Evolutionary conservation across 2,797 vertebrate species (phyloP), one percentile per base, ranked within the genome.

Genomic region (Cetoscarus ocellatus): DNA sequence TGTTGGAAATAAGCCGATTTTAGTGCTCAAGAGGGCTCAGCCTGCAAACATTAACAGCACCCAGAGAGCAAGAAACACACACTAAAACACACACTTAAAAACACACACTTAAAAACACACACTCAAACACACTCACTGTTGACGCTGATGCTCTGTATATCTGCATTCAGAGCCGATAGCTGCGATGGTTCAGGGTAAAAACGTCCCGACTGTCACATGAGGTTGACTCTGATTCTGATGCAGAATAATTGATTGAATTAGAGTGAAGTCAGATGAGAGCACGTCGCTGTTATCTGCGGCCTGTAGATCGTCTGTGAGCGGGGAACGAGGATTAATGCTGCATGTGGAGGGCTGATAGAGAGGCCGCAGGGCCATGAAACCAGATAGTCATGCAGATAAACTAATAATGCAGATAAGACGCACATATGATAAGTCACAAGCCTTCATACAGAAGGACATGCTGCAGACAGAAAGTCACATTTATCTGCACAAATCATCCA

Each of bases 371-470:
- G 78, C 71, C 48, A 73, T 74, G 79, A 84, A 79, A 74, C 71
- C 73, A 73, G 89, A 92, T 88, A 90, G 88, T 89, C 85, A 89
- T 79, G 81, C 61, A 83, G 88, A 91, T 93, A 86, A 89, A 89
- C 84, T 92, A 93, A 91, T 91, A 86, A 86, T 77, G 68, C 59
- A 60, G 86, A 90, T 88, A 90, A 87, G 74, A 84, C 64, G 53
- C 43, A 61, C 58, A 76, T 59, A 68, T 73, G 64, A 67, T 56
- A 75, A 79, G 74, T 67, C 65, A 66, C 58, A 70, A 70, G 63
- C 77, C 38, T 64, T 77, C 61, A 76, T 6, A 68, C 65, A 86
- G 74, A 73, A 63, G 78, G 84, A 75, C 72, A 74, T 27, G 67
- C 68, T 73, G 60, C 79, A 70, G 77, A 80, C 47, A 69, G 52